Conservation (phyloP, 2,888 invertebrate genomes). For the Parnassius apollo region DNA sequence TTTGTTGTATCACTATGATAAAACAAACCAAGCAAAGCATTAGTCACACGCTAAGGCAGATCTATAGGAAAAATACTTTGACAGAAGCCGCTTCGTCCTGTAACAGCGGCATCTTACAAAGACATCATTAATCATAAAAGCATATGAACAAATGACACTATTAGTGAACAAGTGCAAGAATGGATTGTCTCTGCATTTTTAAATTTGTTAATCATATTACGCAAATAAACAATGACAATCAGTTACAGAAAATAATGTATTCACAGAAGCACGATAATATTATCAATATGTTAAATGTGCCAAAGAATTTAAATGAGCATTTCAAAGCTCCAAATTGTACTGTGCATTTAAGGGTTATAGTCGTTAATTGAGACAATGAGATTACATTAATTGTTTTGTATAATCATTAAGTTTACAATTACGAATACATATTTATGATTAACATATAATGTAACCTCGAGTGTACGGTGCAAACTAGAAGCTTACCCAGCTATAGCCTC, state of each 20-base stretch:
- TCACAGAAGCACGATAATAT: constrained; percentile 75
- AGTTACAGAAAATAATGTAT: constrained; percentile 65
- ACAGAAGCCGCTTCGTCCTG: constrained; percentile 69
- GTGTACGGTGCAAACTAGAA: constrained; percentile 73
- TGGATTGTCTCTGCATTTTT: constrained; percentile 61
- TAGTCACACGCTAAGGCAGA: constrained; percentile 80
- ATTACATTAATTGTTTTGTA: constrained; percentile 63
- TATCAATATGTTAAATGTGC: constrained; percentile 73
- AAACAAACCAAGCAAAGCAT: constrained; percentile 82
- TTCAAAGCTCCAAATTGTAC: constrained; percentile 70
- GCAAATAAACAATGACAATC: constrained; percentile 65
- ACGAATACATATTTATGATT: constrained; percentile 34
- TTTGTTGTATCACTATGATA: constrained; percentile 79
- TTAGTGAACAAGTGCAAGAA: constrained; percentile 77
- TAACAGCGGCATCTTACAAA: constrained; percentile 65
- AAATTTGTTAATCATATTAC: constrained; percentile 36
- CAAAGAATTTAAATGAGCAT: constrained; percentile 58
- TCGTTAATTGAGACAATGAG: constrained; percentile 58
- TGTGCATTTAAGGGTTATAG: constrained; percentile 65
- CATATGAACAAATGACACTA: constrained; percentile 77
- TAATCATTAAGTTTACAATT: constrained; percentile 9
- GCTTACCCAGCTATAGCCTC: constrained; percentile 92
- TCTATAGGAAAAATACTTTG: constrained; percentile 56
- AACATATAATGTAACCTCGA: constrained; percentile 60
- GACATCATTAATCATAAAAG: constrained; percentile 71